Percentiles rank a stretch among this genome's conserved stretches.
phyloP scores from a whole-genome alignment of 2,113 vertebrate genomes.

The Acrocephalus arundinaceus region DNA sequence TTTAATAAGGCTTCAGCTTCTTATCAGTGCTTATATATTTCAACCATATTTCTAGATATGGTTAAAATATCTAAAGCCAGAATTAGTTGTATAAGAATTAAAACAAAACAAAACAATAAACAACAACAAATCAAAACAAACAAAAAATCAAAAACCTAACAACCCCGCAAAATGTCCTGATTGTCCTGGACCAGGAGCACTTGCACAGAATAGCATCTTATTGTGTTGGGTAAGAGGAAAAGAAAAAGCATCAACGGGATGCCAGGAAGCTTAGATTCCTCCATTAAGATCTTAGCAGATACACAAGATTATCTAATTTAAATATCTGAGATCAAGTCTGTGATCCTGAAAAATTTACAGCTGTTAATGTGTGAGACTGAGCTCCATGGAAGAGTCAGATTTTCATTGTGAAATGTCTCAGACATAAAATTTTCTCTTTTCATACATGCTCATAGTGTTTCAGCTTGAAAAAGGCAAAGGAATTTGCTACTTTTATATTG shows the following conservation, averaged over 20 bases:
- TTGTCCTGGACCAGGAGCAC: background rate
- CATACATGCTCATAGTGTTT: background rate
- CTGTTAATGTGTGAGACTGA: background rate
- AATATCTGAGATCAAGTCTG: background rate
- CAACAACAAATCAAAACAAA: background rate
- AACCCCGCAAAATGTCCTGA: background rate
- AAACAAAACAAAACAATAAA: too few relatives aligned
- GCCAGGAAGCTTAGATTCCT: background rate
- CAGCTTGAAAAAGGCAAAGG: background rate
- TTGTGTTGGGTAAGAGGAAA: background rate
- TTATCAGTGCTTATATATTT: background rate
- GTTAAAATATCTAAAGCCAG: background rate
- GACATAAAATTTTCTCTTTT: background rate
- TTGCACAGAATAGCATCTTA: background rate
- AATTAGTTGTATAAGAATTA: background rate
- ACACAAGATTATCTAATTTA: background rate
- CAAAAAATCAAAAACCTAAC: background rate
- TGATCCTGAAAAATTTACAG: background rate
- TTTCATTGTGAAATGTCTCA: background rate
- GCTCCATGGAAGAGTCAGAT: background rate
- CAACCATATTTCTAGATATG: background rate
- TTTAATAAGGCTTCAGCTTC: conserved; percentile 10
- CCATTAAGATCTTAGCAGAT: background rate
- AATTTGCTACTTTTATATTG: background rate
- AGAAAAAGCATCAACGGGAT: background rate